phyloP scores from a whole-genome alignment of 2,888 invertebrate species.

The Erynnis tages region DNA sequence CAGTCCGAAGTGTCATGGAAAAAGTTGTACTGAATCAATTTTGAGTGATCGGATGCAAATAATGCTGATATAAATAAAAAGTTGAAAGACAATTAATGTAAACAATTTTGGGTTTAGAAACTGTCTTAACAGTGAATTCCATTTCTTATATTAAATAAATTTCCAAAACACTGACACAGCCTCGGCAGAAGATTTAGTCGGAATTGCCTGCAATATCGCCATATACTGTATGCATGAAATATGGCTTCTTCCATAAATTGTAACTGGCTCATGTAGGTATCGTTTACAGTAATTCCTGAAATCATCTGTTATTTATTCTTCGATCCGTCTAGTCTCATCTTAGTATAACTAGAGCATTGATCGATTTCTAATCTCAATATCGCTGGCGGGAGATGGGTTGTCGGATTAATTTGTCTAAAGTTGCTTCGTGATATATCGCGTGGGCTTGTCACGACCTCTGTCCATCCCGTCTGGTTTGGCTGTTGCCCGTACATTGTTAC shows the following conservation, averaged over 20 bases:
- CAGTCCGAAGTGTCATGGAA: no score
- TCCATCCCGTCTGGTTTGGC: background rate
- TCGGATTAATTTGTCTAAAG: conserved; percentile 33
- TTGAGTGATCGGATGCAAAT: no score
- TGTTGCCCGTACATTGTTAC: background rate
- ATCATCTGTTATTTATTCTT: background rate
- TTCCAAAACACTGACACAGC: no score
- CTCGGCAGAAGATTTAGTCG: background rate
- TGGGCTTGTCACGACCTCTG: conserved; percentile 28
- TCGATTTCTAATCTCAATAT: conserved; percentile 7
- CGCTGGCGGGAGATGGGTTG: conserved; percentile 25
- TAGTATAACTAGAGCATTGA: conserved; percentile 1
- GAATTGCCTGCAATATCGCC: background rate
- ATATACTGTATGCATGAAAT: no score
- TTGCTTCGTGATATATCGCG: conserved; percentile 30
- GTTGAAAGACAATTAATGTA: no score
- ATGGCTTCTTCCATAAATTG: no score
- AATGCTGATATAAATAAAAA: no score
- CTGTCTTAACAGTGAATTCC: no score
- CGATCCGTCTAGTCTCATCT: background rate
- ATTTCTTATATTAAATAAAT: no score
- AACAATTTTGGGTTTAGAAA: no score
- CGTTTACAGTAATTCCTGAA: background rate
- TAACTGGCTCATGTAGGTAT: no score
- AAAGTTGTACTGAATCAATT: no score